A percentile compares a stretch with the other conserved stretches of the same genome.
phyloP scores from a whole-genome alignment of 2,797 vertebrate genomes.

The Mus caroli region DNA sequence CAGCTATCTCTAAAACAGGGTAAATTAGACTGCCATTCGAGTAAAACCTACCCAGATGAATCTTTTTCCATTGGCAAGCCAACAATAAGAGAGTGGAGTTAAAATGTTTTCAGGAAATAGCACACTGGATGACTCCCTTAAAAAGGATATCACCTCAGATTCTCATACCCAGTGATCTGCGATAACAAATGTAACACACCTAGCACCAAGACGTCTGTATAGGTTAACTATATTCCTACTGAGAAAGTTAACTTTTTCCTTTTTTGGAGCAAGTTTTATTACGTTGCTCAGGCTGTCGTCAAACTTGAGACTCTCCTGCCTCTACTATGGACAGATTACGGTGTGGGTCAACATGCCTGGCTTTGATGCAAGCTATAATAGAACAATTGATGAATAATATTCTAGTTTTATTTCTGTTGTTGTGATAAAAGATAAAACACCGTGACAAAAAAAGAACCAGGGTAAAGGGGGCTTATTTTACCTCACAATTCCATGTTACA shows the following conservation, averaged over 20 bases:
- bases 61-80: background rate
- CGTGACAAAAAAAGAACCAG: background rate
- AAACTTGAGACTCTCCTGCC: background rate
- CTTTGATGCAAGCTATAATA: background rate
- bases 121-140: background rate
- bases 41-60: conserved; percentile 12
- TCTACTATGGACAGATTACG: background rate
- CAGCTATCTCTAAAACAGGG: background rate
- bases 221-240: background rate
- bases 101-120: conserved; percentile 4
- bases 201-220: background rate
- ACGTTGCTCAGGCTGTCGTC: background rate
- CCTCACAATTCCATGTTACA: background rate
- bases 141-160: conserved; percentile 6
- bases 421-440: background rate
- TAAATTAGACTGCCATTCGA: background rate
- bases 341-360: background rate
- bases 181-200: background rate
- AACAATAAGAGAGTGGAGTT: background rate
- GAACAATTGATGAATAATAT: too few species aligned
- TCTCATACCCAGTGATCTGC: conserved; percentile 18
- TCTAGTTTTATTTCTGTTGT: background rate
- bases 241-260: background rate
- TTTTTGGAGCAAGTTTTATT: background rate
- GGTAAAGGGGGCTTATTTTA: background rate